A percentile compares a stretch with the other conserved stretches of the same genome.
Evolutionary conservation across 1,140 invertebrate species (phyloP).

Genomic region (Acyrthosiphon pisum): DNA sequence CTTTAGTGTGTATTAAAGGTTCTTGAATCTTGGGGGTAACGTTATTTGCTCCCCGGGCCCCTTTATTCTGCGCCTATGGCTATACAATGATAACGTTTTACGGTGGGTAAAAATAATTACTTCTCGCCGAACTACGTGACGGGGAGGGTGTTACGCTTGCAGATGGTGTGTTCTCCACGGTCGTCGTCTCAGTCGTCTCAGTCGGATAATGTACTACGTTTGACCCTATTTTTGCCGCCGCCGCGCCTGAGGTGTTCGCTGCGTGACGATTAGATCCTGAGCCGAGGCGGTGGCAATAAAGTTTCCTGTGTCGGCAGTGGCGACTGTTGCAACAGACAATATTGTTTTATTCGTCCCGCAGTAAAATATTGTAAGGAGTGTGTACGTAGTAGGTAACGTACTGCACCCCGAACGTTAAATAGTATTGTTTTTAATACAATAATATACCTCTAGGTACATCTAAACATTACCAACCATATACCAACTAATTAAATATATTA

Average conservation of each 20-base stretch:
- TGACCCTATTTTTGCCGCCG: conserved; percentile 17
- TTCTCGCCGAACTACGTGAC: background rate
- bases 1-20: background rate
- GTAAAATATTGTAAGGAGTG: background rate
- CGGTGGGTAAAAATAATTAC: background rate
- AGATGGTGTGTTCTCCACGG: conserved; percentile 23
- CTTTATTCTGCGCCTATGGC: background rate
- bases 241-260: conserved; percentile 7
- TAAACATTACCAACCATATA: too few species aligned
- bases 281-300: background rate
- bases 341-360: background rate
- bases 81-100: background rate
- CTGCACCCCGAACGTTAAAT: too few species aligned
- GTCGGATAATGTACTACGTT: conserved; percentile 3
- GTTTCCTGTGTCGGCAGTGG: background rate
- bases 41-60: background rate
- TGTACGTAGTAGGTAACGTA: background rate
- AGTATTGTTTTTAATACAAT: too few species aligned
- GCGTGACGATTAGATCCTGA: background rate
- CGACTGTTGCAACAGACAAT: background rate
- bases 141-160: background rate
- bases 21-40: background rate
- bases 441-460: too few species aligned
- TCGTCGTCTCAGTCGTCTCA: background rate
- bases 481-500: too few species aligned